A percentile compares a stretch with the other conserved stretches of the same genome.
phyloP scores from a whole-genome alignment of 2,888 invertebrate genomes.

The Hirtodrosophila confusa region DNA sequence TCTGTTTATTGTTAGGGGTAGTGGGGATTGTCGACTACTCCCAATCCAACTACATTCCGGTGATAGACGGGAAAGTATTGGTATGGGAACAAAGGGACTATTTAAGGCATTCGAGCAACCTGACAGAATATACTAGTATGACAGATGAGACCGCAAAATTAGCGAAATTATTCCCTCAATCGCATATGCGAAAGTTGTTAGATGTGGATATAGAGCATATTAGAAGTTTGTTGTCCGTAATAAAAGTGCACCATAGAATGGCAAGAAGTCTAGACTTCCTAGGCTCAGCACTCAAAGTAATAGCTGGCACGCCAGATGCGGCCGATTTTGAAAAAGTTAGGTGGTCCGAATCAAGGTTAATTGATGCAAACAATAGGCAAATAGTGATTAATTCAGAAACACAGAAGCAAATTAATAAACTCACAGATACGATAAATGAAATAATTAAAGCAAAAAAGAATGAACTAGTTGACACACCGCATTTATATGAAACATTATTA shows the following conservation, averaged over 20 bases:
- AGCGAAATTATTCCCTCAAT: neutral
- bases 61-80: slow-evolving; percentile 1
- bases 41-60: slow-evolving; percentile 1
- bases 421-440: neutral
- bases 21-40: slow-evolving; percentile 1
- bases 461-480: neutral
- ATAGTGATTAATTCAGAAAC: neutral
- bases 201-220: neutral
- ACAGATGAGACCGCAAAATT: neutral
- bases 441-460: neutral
- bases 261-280: slow-evolving; percentile 3
- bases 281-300: neutral
- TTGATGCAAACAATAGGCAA: slow-evolving; percentile 2
- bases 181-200: neutral
- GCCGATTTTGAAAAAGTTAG: neutral
- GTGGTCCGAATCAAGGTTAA: slow-evolving; percentile 2
- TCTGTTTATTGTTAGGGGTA: neutral
- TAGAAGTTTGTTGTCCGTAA: neutral
- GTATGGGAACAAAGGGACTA: slow-evolving; percentile 2
- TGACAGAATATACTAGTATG: no score
- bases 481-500: slow-evolving; percentile 2
- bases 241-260: slow-evolving; percentile 2
- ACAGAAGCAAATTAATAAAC: neutral
- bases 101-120: neutral
- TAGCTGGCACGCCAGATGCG: neutral